phyloP scores from a whole-genome alignment of 2,888 invertebrate species.

The Chalcis sispes region DNA sequence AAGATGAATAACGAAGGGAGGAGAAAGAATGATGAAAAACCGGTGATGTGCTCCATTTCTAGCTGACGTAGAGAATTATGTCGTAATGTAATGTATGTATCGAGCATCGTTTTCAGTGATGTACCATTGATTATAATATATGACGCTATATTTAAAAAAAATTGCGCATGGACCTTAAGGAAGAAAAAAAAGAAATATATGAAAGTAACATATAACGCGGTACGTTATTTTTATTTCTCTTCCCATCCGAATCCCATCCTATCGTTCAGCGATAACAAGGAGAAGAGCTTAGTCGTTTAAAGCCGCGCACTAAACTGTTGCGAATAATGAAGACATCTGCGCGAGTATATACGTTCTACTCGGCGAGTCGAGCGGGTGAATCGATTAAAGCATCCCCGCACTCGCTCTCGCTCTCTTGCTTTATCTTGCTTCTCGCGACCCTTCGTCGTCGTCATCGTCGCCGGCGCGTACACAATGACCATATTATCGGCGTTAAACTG shows the following conservation, averaged over 20 bases:
- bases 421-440: background rate
- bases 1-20: no score
- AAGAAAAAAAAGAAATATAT: conserved; percentile 44
- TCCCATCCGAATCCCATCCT: no score
- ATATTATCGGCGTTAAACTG: conserved; percentile 71
- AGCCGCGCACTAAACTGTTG: conserved; percentile 5
- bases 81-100: conserved; percentile 42
- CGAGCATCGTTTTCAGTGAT: conserved; percentile 40
- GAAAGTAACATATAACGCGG: conserved; percentile 29
- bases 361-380: conserved; percentile 22
- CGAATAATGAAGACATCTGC: conserved; percentile 42
- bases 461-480: conserved; percentile 62
- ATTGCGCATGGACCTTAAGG: conserved; percentile 36
- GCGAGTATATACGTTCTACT: background rate
- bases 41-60: conserved; percentile 19
- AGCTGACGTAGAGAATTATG: conserved; percentile 48
- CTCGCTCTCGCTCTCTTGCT: conserved; percentile 21
- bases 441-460: background rate
- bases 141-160: conserved; percentile 48
- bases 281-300: conserved; percentile 1
- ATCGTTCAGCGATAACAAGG: no score
- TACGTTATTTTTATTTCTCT: no score
- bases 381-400: conserved; percentile 50
- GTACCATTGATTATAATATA: conserved; percentile 56
- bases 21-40: no score